phyloP scores from a whole-genome alignment of 1,140 invertebrate genomes.

The Brachionus koreanus region DNA sequence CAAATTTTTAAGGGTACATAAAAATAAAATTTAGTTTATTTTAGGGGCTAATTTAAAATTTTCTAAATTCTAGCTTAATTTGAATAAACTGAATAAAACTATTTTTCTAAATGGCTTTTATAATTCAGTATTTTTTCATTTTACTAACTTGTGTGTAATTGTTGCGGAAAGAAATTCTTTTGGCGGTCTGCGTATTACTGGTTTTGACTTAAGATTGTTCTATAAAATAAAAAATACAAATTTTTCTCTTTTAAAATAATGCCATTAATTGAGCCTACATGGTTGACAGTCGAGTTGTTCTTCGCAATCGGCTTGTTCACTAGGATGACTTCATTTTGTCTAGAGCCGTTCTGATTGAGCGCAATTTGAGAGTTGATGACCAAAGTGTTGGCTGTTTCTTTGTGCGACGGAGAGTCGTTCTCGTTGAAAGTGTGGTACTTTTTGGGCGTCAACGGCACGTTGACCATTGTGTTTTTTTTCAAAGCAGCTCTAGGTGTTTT shows the following conservation, averaged over 20 bases:
- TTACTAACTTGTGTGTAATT: background rate
- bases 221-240: background rate
- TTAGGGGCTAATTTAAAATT: no score
- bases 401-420: constrained; percentile 38
- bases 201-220: constrained; percentile 1
- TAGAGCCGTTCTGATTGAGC: background rate
- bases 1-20: no score
- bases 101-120: no score
- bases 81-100: no score
- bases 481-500: background rate
- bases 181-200: background rate
- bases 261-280: background rate
- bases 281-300: constrained; percentile 18
- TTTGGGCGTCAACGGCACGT: constrained; percentile 24
- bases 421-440: constrained; percentile 42
- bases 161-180: background rate
- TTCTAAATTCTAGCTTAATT: no score
- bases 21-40: no score
- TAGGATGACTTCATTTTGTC: background rate
- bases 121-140: background rate
- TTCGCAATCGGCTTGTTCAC: constrained; percentile 9
- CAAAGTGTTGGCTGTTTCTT: background rate
- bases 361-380: constrained; percentile 3
- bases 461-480: constrained; percentile 17
- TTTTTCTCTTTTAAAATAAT: background rate